Percentiles rank a stretch among this genome's conserved stretches.
Conservation (phyloP, 1,140 invertebrate species). For the Lepidurus apus region DNA sequence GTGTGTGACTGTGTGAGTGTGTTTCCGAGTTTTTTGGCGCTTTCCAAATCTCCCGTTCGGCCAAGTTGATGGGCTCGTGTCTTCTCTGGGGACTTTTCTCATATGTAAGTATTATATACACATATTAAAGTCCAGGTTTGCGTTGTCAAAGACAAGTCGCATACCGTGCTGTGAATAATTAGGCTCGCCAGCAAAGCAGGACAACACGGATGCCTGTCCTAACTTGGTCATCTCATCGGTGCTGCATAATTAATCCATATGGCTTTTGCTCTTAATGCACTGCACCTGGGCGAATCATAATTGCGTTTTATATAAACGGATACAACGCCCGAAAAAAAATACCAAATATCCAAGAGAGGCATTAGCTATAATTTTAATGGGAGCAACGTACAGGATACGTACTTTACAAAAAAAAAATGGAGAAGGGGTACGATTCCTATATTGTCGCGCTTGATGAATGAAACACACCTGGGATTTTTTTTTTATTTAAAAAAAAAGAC, state of each 20-base stretch:
- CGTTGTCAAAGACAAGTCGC: constrained; percentile 9
- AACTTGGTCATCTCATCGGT: constrained; percentile 9
- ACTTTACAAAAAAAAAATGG: background rate
- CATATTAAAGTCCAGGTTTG: background rate
- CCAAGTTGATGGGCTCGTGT: too few relatives aligned
- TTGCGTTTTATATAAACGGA: background rate
- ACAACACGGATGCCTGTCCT: background rate
- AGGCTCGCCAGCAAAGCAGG: background rate
- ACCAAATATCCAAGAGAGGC: background rate
- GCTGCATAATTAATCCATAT: constrained; percentile 22
- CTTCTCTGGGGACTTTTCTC: too few relatives aligned
- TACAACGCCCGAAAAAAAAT: constrained; percentile 18
- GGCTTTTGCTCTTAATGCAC: background rate
- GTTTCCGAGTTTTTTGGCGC: too few relatives aligned
- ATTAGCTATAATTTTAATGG: background rate
- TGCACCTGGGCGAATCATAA: constrained; percentile 4
- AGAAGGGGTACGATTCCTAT: background rate
- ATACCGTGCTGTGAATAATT: constrained; percentile 22
- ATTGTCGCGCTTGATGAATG: background rate
- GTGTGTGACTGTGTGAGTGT: constrained; percentile 40
- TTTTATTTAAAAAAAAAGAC: too few relatives aligned
- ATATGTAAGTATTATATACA: constrained; percentile 16
- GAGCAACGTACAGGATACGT: background rate
- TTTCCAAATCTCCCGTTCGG: too few relatives aligned
- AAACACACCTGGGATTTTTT: background rate